Evolutionary conservation across 2,888 invertebrate species (phyloP), one percentile per base, ranked within the genome.

Genomic region (Epistrophe eligans): DNA sequence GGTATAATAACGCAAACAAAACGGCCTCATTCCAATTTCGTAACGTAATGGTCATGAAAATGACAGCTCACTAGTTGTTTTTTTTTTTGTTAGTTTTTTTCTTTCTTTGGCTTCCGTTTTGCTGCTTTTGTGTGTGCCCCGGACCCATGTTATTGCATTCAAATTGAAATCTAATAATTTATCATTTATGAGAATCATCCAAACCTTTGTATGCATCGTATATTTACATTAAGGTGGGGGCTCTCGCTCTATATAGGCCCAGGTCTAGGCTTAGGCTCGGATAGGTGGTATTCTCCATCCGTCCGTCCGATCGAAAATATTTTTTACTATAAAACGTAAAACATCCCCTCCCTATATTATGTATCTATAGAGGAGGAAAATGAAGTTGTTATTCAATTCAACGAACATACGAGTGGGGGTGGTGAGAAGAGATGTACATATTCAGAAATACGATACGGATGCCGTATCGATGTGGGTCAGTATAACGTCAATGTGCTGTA

Each of bases 391-490:
- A 87, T 87, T 83, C 83, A 79, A 83, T 79, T 83, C 87, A 83
- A 76, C 83, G 83, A 83, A 76, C 76, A 83, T 57, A 82, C 73
- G 48, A 5, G 8, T 38, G 38, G 7, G 4, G 13, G 4, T 19
- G 19, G 19, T 1, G 15, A 38, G 19, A 24, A 24, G 52, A 35
- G 13, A 38, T 50, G 19, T 17, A 24, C 24, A 24, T 24, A 35
- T 38, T 67, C 67, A 64, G 55, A 62, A 79, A 79, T 74, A 55
- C 82, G 85, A 85, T 81, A 85, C 48, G 74, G 70, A 76, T 87
- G 17, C 60, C 81, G 52, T 89, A 89, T 89, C 88, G 88, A 88
- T 88, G 80, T 89, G 81, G 89, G 89, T 89, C 89, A 89, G 87
- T 88, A 73, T 88, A 82, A 80, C 88, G 88, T 85, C 88, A 88